A percentile compares a stretch with the other conserved stretches of the same genome.
Evolutionary conservation across 2,797 vertebrate species (phyloP).

Genomic region (Poeciliopsis turneri): DNA sequence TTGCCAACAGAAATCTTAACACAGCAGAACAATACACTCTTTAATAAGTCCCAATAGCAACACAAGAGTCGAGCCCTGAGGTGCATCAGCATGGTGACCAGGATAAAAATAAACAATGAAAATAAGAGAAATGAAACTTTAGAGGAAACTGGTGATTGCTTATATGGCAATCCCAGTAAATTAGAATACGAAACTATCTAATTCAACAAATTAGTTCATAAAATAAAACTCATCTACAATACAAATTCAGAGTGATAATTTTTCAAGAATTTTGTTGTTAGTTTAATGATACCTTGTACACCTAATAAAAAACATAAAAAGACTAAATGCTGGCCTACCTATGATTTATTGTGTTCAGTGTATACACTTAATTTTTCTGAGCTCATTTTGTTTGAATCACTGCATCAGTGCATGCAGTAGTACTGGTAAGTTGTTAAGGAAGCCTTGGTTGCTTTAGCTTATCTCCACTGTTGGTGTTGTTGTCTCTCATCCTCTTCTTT

Average conservation of each 20-base stretch:
- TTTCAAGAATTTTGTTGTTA: neutral
- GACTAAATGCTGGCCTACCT: neutral
- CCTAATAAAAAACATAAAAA: neutral
- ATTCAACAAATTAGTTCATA: neutral
- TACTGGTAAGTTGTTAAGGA: neutral
- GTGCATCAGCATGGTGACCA: too few species aligned
- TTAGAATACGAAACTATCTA: neutral
- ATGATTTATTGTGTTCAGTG: neutral
- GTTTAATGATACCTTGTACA: neutral
- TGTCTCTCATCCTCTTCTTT: neutral
- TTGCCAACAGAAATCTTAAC: slow-evolving; percentile 11
- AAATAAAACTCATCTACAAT: neutral
- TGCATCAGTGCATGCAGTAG: neutral
- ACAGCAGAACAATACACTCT: slow-evolving; percentile 21
- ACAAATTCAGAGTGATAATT: neutral
- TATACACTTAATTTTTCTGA: neutral
- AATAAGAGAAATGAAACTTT: neutral
- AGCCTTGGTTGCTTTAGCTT: neutral
- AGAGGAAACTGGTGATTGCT: neutral
- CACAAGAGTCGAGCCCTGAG: slow-evolving; percentile 2
- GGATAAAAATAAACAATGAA: neutral
- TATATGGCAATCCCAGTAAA: neutral
- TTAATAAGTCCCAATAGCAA: slow-evolving; percentile 28
- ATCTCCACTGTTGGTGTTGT: neutral
- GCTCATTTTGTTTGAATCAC: neutral